These are phyloP conservation scores for Tenthredo mesomela DNA, from an alignment of 2,888 invertebrate species.

Conservation along the genomic window DNA sequence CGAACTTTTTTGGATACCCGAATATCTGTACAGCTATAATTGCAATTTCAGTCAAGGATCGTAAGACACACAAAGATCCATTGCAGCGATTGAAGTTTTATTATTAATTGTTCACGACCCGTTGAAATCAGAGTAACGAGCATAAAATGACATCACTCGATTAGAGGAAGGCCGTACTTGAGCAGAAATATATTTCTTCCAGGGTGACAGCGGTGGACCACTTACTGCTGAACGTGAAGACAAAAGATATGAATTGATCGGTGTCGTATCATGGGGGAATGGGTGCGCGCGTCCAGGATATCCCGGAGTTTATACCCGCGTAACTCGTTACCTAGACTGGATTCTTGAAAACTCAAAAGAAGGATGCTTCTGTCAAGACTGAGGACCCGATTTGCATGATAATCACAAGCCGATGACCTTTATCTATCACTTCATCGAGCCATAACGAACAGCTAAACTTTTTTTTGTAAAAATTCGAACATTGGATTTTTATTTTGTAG, in stretches of 20 bases:
- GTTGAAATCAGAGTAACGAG: neutral
- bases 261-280: conserved; percentile 94
- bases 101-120: neutral
- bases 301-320: conserved; percentile 89
- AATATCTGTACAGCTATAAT: neutral
- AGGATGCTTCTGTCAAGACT: conserved; percentile 89
- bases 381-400: conserved; percentile 60
- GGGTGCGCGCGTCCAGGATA: conserved; percentile 92
- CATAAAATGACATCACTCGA: neutral
- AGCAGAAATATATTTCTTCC: conserved; percentile 65
- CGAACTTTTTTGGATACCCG: too few species aligned
- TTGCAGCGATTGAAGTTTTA: neutral
- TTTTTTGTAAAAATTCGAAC: neutral
- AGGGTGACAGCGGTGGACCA: conserved; percentile 92
- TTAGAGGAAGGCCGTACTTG: neutral
- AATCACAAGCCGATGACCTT: neutral
- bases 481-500: neutral
- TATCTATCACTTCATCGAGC: neutral
- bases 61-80: neutral
- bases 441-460: conserved; percentile 12
- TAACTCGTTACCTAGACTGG: conserved; percentile 91
- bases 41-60: neutral
- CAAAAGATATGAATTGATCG: conserved; percentile 90
- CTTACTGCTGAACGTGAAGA: conserved; percentile 86
- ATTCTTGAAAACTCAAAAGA: conserved; percentile 88